These are phyloP conservation scores for Psix sp. DNA, from an alignment of 1,140 invertebrate species.

Conservation along the genomic window DNA sequence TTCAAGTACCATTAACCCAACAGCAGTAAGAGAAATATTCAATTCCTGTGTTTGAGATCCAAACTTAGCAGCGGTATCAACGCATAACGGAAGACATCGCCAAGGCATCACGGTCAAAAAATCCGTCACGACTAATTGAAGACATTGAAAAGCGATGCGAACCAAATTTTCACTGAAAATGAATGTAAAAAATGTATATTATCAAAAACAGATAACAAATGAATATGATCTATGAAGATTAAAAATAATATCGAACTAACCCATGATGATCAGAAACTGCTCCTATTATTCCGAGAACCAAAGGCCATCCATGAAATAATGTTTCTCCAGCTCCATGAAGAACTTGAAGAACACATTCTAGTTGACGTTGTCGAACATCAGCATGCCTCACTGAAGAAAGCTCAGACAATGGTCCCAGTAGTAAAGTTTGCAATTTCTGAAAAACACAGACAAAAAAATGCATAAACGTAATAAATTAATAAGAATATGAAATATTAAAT, in stretches of 20 bases:
- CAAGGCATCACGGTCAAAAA: slow-evolving; percentile 92
- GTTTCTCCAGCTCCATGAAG: slow-evolving; percentile 95
- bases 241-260: slow-evolving; percentile 75
- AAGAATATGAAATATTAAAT: too few relatives aligned
- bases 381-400: slow-evolving; percentile 91
- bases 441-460: slow-evolving; percentile 18
- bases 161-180: slow-evolving; percentile 90
- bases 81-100: slow-evolving; percentile 91
- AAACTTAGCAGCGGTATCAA: slow-evolving; percentile 97
- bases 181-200: slow-evolving; percentile 9
- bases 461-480: neutral
- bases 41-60: slow-evolving; percentile 97
- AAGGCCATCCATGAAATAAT: slow-evolving; percentile 94
- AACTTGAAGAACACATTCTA: slow-evolving; percentile 95
- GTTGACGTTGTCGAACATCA: slow-evolving; percentile 95
- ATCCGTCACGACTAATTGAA: slow-evolving; percentile 98
- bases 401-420: slow-evolving; percentile 92
- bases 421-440: slow-evolving; percentile 88
- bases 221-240: too few relatives aligned
- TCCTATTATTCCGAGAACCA: slow-evolving; percentile 95
- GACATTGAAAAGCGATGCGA: slow-evolving; percentile 95
- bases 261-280: slow-evolving; percentile 95
- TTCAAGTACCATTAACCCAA: slow-evolving; percentile 90
- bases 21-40: slow-evolving; percentile 98
- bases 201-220: too few relatives aligned